Evolutionary conservation across 1,140 invertebrate genomes (phyloP).

Genomic region (Globodera ellingtonae): DNA sequence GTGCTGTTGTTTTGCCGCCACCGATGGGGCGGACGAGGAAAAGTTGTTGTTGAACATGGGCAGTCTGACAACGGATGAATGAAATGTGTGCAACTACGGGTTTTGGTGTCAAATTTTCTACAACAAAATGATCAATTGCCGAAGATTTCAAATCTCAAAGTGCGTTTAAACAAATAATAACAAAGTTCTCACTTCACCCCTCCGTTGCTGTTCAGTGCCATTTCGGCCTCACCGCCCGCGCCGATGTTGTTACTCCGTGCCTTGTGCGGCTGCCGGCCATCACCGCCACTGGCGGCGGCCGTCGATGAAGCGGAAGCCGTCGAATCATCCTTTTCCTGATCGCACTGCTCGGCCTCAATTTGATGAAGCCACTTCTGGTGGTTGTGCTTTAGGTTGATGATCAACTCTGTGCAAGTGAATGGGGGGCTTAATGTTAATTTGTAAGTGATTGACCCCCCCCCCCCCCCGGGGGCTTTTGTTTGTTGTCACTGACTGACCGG

Average conservation of each 20-base stretch:
- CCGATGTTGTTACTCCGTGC: background rate
- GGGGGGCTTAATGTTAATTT: too few relatives aligned
- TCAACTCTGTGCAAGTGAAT: background rate
- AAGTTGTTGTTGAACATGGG: conserved; percentile 2
- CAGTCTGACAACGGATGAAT: background rate
- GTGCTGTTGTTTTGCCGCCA: background rate
- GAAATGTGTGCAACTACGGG: background rate
- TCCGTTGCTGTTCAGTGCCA: background rate
- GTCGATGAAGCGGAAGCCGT: background rate
- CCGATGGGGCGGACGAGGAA: background rate
- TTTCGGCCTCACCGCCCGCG: background rate
- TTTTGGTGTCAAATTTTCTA: background rate
- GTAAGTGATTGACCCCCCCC: too few relatives aligned
- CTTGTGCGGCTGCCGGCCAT: background rate
- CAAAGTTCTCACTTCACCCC: conserved; percentile 5
- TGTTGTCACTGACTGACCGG: conserved; percentile 9
- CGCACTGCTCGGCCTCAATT: conserved; percentile 6
- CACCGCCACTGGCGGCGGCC: background rate
- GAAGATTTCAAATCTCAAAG: background rate
- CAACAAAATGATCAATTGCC: background rate
- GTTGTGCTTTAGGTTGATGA: conserved; percentile 21
- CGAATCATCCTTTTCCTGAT: background rate
- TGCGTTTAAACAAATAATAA: background rate
- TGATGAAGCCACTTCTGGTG: conserved; percentile 15
- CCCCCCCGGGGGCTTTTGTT: too few relatives aligned